Percentiles rank a stretch among this genome's conserved stretches.
Conservation (phyloP, 2,797 vertebrate species). For the Meriones psammophilus region DNA sequence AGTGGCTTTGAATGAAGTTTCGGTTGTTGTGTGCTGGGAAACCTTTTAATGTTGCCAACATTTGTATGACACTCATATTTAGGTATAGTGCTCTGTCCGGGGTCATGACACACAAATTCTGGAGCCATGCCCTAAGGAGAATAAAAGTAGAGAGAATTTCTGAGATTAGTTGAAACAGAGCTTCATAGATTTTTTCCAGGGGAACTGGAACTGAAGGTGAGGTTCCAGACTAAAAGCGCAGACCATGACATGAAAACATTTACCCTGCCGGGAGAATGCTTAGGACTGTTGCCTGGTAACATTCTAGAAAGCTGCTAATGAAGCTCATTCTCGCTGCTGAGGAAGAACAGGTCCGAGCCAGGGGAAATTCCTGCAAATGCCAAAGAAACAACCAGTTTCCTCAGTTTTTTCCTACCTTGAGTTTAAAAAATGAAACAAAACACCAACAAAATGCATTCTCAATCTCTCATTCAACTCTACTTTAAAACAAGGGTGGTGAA, state of each 20-base stretch:
- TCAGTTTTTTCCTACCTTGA: neutral
- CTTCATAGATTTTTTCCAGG: neutral
- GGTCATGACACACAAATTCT: neutral
- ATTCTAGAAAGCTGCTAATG: neutral
- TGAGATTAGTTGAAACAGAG: neutral
- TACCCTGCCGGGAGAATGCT: neutral
- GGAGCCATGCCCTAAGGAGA: neutral
- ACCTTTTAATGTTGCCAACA: neutral
- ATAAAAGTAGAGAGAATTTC: neutral
- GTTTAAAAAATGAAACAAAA: neutral
- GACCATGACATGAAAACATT: conserved; percentile 22
- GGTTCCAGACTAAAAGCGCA: conserved; percentile 45
- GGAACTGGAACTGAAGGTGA: neutral
- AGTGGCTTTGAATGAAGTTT: neutral
- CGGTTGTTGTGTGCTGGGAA: neutral
- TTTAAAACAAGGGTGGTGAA: conserved; percentile 2
- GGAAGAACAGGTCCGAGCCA: neutral
- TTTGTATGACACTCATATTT: neutral
- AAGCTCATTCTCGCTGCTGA: neutral
- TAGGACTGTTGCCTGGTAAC: neutral
- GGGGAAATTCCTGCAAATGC: neutral
- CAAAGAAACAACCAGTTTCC: conserved; percentile 16
- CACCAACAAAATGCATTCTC: neutral
- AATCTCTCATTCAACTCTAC: neutral
- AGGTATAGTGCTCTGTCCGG: neutral